Evolutionary conservation across 2,113 vertebrate genomes (phyloP).

Genomic region (Pterocles gutturalis): DNA sequence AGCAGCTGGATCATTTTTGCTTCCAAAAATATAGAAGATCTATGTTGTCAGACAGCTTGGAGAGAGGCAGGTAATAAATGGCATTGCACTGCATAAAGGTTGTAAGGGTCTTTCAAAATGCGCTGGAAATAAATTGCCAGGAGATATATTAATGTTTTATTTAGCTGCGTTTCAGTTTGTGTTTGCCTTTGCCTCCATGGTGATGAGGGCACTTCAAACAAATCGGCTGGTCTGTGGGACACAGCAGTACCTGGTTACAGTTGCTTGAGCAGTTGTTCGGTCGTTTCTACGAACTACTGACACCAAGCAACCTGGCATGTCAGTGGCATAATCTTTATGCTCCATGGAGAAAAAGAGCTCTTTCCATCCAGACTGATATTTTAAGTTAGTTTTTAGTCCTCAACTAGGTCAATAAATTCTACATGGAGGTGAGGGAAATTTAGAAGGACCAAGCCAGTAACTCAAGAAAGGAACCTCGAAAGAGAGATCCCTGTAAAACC

Average conservation of each 20-base stretch:
- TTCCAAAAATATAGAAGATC: conserved; percentile 9
- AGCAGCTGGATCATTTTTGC: background rate
- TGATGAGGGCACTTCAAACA: background rate
- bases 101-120: conserved; percentile 6
- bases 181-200: background rate
- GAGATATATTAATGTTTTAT: conserved; percentile 11
- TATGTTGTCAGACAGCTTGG: background rate
- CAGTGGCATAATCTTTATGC: background rate
- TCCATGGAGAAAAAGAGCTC: background rate
- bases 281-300: background rate
- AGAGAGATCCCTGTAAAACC: background rate
- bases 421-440: background rate
- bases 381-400: background rate
- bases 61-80: background rate
- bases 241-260: background rate
- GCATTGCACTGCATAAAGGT: background rate
- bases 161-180: background rate
- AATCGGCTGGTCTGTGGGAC: background rate
- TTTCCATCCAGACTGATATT: background rate
- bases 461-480: background rate
- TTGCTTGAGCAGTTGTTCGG: background rate
- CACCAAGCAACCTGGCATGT: background rate
- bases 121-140: background rate
- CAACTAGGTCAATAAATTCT: background rate
- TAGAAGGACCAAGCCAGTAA: background rate